Conservation (phyloP, 2,113 vertebrate genomes). For the Pogona vitticeps region DNA sequence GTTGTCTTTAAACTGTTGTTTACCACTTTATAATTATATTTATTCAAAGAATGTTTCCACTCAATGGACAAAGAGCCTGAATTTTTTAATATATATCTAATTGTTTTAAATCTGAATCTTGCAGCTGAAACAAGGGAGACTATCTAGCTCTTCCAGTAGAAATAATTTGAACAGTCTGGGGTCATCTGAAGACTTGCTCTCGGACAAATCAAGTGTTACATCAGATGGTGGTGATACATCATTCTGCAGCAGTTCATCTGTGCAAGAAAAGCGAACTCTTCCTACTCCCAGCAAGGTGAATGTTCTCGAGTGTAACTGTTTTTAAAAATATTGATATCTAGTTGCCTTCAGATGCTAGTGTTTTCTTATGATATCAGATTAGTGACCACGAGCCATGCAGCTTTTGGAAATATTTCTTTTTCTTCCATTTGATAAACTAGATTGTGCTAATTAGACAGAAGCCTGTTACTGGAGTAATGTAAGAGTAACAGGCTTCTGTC, state of each 20-base stretch:
- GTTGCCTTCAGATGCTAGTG: background rate
- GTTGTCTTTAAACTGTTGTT: background rate
- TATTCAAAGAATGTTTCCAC: background rate
- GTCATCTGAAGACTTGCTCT: constrained; percentile 73
- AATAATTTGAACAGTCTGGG: constrained; percentile 55
- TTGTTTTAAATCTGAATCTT: constrained; percentile 21
- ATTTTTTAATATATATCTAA: background rate
- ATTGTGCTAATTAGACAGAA: too few species aligned
- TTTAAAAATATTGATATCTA: too few species aligned
- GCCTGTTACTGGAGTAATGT: background rate
- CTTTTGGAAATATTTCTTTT: background rate
- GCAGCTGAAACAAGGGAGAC: constrained; percentile 65
- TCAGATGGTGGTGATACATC: constrained; percentile 76
- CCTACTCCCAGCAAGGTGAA: constrained; percentile 81
- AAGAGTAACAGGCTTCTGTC: background rate
- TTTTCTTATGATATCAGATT: background rate
- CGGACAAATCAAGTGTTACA: constrained; percentile 73
- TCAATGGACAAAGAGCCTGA: background rate
- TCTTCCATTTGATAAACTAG: background rate
- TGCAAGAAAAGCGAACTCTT: constrained; percentile 66
- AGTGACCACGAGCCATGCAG: background rate
- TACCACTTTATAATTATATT: background rate
- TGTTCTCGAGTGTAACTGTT: background rate
- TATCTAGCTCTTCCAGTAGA: constrained; percentile 53
- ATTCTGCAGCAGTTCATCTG: constrained; percentile 65